Evolutionary conservation across 2,113 vertebrate species (phyloP).

Genomic region (Notiomystis cincta): DNA sequence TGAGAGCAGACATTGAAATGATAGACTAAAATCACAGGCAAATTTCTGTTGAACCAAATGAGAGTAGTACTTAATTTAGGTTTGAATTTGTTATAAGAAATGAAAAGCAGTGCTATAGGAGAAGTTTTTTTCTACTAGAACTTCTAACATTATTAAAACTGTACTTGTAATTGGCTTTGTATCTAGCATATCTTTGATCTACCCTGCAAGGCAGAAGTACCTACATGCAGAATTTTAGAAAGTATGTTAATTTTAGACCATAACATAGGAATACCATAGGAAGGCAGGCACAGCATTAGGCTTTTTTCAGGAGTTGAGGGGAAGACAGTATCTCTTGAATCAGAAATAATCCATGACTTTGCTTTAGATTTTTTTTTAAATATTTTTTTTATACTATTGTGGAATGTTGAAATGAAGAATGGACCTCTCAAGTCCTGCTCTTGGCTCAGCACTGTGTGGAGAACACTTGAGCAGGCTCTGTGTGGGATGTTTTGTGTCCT

Average conservation of each 20-base stretch:
- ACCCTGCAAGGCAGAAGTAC: not conserved
- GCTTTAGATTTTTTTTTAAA: not conserved
- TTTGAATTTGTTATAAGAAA: not conserved
- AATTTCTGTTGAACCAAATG: not conserved
- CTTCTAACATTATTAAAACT: not conserved
- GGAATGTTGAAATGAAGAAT: not conserved
- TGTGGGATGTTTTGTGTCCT: not conserved
- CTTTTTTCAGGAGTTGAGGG: not conserved
- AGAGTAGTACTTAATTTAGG: not conserved
- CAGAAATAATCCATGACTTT: not conserved
- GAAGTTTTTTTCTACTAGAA: not conserved
- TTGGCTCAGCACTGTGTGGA: not conserved
- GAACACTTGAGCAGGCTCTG: not conserved
- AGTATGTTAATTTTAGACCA: not conserved
- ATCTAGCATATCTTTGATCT: not conserved
- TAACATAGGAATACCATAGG: not conserved
- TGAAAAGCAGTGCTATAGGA: not conserved
- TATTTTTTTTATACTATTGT: not conserved
- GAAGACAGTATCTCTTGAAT: not conserved
- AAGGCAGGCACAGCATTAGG: not conserved
- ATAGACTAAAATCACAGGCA: fast-evolving
- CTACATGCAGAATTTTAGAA: not conserved
- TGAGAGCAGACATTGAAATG: not conserved
- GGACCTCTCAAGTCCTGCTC: not conserved
- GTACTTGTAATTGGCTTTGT: not conserved